phyloP scores from a whole-genome alignment of 2,797 vertebrate genomes.

The Falco concolor region DNA sequence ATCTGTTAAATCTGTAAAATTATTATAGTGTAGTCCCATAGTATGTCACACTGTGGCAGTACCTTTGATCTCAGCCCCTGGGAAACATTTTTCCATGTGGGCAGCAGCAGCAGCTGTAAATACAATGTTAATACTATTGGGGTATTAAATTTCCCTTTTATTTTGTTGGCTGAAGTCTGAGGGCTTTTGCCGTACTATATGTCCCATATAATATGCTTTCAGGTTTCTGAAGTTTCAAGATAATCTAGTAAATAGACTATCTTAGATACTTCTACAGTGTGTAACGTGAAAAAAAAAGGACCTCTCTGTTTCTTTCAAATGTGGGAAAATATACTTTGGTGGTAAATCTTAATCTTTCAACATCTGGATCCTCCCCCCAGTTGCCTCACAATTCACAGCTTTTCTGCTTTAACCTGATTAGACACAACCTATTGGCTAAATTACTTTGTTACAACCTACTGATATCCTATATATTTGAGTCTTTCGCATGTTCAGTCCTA shows the following conservation, averaged over 20 bases:
- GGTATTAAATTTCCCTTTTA: slow-evolving; percentile 70
- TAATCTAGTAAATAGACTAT: slow-evolving; percentile 41
- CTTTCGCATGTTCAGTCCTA: background rate
- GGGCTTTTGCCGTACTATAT: slow-evolving; percentile 21
- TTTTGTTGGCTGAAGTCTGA: slow-evolving; percentile 57
- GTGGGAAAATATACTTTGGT: background rate
- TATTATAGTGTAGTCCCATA: slow-evolving; percentile 51
- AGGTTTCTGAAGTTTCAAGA: slow-evolving; percentile 60
- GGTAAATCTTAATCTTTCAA: slow-evolving; percentile 19
- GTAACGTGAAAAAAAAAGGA: background rate
- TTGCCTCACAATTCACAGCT: background rate
- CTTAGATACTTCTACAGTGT: slow-evolving; percentile 16
- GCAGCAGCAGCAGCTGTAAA: slow-evolving; percentile 74
- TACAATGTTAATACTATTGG: slow-evolving; percentile 65
- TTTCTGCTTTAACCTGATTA: background rate
- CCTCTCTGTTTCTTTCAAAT: background rate
- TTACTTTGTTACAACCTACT: background rate
- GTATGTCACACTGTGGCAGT: slow-evolving; percentile 40
- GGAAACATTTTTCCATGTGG: slow-evolving; percentile 67
- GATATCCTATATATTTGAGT: background rate
- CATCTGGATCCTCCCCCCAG: background rate
- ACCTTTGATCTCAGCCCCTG: slow-evolving; percentile 70
- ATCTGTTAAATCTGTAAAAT: slow-evolving; percentile 71
- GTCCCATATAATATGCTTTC: slow-evolving; percentile 40
- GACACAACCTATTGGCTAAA: background rate